Conservation (phyloP, 2,113 vertebrate species). For the Ivindomyrus marchei region DNA sequence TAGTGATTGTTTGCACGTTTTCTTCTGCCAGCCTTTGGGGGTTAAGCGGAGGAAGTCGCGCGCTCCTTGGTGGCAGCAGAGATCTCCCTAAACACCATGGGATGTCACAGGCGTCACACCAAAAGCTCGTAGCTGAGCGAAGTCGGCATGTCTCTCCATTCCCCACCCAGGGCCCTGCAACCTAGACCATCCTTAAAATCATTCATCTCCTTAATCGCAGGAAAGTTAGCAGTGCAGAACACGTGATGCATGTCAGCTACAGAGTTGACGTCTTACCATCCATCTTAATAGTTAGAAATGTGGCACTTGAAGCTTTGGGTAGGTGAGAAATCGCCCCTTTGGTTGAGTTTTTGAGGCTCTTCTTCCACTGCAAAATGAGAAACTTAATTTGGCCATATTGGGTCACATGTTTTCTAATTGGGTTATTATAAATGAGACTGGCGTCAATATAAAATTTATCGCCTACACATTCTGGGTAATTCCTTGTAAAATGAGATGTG, state of each 20-base stretch:
- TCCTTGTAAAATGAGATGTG: neutral
- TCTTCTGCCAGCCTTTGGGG: neutral
- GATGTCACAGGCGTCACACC: neutral
- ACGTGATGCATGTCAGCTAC: neutral
- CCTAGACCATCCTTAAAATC: neutral
- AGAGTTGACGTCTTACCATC: neutral
- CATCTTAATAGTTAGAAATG: neutral
- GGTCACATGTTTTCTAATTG: neutral
- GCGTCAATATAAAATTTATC: neutral
- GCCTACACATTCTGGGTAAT: neutral
- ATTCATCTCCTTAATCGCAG: slow-evolving; percentile 6
- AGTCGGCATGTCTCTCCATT: neutral
- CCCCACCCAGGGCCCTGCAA: neutral
- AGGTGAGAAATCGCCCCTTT: neutral
- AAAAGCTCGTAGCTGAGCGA: neutral
- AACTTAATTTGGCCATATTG: neutral
- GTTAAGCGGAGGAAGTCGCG: neutral
- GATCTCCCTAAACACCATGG: neutral
- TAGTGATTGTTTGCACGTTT: neutral
- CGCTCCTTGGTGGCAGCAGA: neutral
- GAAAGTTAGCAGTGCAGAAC: slow-evolving; percentile 1
- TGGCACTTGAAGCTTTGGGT: neutral
- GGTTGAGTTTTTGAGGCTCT: neutral
- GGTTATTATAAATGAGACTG: neutral
- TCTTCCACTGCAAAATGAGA: neutral